Base-by-base conservation (phyloP, 2,113 vertebrate species). In the Mormoops blainvillei region DNA sequence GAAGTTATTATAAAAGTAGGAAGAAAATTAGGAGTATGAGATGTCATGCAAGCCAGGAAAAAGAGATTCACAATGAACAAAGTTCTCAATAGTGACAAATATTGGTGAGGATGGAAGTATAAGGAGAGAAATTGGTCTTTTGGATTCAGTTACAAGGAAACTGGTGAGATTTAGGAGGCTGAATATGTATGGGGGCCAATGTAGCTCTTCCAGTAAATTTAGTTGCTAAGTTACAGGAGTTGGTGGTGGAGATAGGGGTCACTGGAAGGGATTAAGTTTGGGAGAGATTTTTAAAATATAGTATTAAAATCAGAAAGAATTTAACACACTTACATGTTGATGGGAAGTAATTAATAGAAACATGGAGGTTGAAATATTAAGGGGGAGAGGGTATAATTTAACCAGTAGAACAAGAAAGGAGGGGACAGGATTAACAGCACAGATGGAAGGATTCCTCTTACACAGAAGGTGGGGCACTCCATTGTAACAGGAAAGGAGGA, bases 381-480 rank as follows among this genome's bases (percentile, higher is more conserved):
- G 10, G 33, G 67, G 13, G 36, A 24, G 48, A 54, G 14, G 7
- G 61, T 19, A 89, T 54, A 70, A 87, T 86, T 93, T 73, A 96
- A 56, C 52, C 48, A 73, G 16, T 33, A 50, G 38, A 92, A 24
- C 84, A 82, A 91, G 43, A 24, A 26, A 58, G 56, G 56, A 58
- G 22, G 56, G 56, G 6, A 71, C 71, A 31, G 48, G 6, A 43
- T 73, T 41, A 50, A 70, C 1, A 89, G 41, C n/a, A 82, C 84
- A 96, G 61, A 94, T 78, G 78, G 41, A 85, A 94, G 61, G 54
- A 89, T 80, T 87, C 36, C 63, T 89, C 74, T 83, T 41, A 65
- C 33, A 71, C 68, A 94, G 82, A 91, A 94, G 18, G 20, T 18
- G 31, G 45, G 16, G 5, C 31, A 50, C 36, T 19, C 20, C 43